Conservation (phyloP, 2,113 vertebrate species). For the Polypterus bichir region DNA sequence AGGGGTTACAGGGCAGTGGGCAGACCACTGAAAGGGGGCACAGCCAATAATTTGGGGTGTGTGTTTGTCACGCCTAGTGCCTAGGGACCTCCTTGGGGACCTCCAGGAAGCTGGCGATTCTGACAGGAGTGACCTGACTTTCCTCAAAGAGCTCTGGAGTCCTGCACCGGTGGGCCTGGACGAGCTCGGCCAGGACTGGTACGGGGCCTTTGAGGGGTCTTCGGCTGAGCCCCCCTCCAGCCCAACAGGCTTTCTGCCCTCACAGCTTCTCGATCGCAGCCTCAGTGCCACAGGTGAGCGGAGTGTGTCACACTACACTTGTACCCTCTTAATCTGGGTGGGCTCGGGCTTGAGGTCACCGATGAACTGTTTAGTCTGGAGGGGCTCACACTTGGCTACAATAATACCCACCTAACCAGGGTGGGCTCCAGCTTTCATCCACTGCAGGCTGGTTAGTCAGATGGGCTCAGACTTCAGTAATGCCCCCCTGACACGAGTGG, state of each 20-base stretch:
- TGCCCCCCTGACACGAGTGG: no score
- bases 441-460: no score
- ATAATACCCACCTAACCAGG: no score
- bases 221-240: constrained; percentile 31
- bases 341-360: not conserved
- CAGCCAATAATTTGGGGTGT: not conserved
- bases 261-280: constrained; percentile 70
- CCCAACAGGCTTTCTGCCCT: constrained; percentile 58
- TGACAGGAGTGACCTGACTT: constrained; percentile 57
- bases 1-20: not conserved
- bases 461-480: no score
- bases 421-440: no score
- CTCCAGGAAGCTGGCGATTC: constrained; percentile 47
- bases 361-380: no score
- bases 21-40: not conserved
- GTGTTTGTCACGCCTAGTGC: not conserved
- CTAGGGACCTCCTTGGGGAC: constrained; percentile 21
- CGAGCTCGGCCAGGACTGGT: constrained; percentile 46
- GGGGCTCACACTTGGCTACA: no score
- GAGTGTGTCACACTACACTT: no score
- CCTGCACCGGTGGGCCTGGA: constrained; percentile 31
- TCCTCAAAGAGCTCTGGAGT: constrained; percentile 56
- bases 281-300: constrained; percentile 46
- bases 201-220: constrained; percentile 47
- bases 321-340: not conserved